Percentiles rank a stretch among this genome's conserved stretches.
These are phyloP conservation scores for Atopsyche davidsoni DNA, from an alignment of 1,140 invertebrate species.

Conservation along the genomic window DNA sequence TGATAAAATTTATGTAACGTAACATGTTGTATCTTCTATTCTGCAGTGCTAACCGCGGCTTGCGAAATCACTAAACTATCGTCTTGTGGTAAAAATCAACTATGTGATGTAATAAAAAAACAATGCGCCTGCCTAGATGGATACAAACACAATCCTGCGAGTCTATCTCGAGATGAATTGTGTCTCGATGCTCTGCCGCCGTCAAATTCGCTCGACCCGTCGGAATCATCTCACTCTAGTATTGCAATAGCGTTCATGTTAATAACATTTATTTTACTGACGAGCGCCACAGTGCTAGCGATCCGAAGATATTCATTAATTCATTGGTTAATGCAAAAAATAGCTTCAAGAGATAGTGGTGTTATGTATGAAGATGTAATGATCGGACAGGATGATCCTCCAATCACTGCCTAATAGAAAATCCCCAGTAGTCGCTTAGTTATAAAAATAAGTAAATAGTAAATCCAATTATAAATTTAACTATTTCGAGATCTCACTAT, in stretches of 20 bases:
- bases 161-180: conserved; percentile 2
- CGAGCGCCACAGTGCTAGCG: conserved; percentile 40
- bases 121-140: conserved; percentile 36
- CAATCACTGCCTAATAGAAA: conserved; percentile 37
- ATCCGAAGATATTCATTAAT: conserved; percentile 45
- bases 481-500: conserved; percentile 14
- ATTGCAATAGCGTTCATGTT: conserved; percentile 37
- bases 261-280: conserved; percentile 40
- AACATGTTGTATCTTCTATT: conserved; percentile 16
- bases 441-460: background rate
- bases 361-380: conserved; percentile 49
- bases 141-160: conserved; percentile 27
- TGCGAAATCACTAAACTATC: conserved; percentile 5
- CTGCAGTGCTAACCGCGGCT: conserved; percentile 6
- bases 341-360: conserved; percentile 39
- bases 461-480: no score
- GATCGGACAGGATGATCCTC: conserved; percentile 48
- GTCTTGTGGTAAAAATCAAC: conserved; percentile 30
- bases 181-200: conserved; percentile 9
- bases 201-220: conserved; percentile 11
- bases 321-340: conserved; percentile 41
- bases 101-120: conserved; percentile 32
- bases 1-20: conserved; percentile 9
- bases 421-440: no score
- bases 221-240: conserved; percentile 32